Conservation (phyloP, 1,140 invertebrate species). For the Drosophila equinoxialis region DNA sequence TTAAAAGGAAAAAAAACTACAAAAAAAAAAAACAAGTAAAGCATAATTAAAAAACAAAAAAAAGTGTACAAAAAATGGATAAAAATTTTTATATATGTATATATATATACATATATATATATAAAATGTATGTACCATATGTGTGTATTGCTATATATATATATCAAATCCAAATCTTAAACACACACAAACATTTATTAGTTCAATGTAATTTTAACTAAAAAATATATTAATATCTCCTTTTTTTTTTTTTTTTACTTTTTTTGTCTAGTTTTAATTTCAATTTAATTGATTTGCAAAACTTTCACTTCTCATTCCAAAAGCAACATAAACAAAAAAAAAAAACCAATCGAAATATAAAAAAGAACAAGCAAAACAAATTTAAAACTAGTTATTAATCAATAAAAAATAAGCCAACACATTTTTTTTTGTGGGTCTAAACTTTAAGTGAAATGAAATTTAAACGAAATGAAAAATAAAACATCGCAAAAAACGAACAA, state of each 20-base stretch:
- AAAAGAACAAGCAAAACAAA: constrained; percentile 45
- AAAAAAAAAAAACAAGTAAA: constrained; percentile 39
- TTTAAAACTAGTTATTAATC: constrained; percentile 60
- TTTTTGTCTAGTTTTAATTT: constrained; percentile 78
- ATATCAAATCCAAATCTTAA: constrained; percentile 7
- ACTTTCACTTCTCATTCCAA: constrained; percentile 43
- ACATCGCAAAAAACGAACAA: constrained; percentile 7
- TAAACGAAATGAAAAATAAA: constrained; percentile 23
- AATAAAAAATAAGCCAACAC: constrained; percentile 50
- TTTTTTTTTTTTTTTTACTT: constrained; percentile 59
- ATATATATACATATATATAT: constrained; percentile 39
- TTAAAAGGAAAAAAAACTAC: constrained; percentile 32
- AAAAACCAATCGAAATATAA: constrained; percentile 34
- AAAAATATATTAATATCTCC: constrained; percentile 25
- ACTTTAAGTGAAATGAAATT: constrained; percentile 42
- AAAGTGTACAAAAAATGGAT: constrained; percentile 47
- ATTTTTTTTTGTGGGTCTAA: constrained; percentile 49
- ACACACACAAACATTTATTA: constrained; percentile 9
- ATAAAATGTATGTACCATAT: constrained; percentile 40
- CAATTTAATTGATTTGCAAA: constrained; percentile 78
- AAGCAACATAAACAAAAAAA: constrained; percentile 37
- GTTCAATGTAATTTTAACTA: constrained; percentile 25
- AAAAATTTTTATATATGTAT: constrained; percentile 37
- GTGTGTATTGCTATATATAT: constrained; percentile 30
- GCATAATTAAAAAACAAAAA: constrained; percentile 21